A percentile compares a stretch with the other conserved stretches of the same genome.
Evolutionary conservation across 2,113 vertebrate species (phyloP).

Genomic region (Psophia crepitans): DNA sequence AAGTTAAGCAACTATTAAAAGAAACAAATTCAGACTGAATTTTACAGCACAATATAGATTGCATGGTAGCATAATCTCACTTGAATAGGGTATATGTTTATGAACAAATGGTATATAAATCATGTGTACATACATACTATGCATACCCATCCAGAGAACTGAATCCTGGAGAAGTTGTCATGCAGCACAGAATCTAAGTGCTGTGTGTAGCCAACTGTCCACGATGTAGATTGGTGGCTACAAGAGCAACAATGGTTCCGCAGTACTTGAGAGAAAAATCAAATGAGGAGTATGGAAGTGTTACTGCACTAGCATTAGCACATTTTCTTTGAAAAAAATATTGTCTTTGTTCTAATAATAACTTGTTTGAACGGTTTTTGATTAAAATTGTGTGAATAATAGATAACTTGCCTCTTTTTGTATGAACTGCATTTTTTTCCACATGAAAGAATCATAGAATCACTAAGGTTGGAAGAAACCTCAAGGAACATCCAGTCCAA

Average conservation of each 20-base stretch:
- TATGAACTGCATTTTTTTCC: not conserved
- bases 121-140: not conserved
- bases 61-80: not conserved
- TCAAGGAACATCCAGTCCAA: too few species aligned
- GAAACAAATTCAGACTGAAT: not conserved
- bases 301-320: not conserved
- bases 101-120: not conserved
- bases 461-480: too few species aligned
- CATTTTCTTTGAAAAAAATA: not conserved
- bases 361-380: not conserved
- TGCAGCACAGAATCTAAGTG: not conserved
- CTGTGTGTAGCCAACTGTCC: not conserved
- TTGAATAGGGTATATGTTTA: not conserved
- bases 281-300: not conserved
- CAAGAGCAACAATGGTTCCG: not conserved
- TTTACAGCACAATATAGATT: not conserved
- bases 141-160: not conserved
- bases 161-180: not conserved
- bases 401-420: not conserved
- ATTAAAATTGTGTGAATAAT: not conserved
- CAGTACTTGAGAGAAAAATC: not conserved
- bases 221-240: not conserved
- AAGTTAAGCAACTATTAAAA: not conserved
- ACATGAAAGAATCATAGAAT: too few species aligned
- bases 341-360: not conserved